These are phyloP conservation scores for Spilogale gracilis DNA, from an alignment of 2,113 vertebrate genomes.

Conservation along the genomic window DNA sequence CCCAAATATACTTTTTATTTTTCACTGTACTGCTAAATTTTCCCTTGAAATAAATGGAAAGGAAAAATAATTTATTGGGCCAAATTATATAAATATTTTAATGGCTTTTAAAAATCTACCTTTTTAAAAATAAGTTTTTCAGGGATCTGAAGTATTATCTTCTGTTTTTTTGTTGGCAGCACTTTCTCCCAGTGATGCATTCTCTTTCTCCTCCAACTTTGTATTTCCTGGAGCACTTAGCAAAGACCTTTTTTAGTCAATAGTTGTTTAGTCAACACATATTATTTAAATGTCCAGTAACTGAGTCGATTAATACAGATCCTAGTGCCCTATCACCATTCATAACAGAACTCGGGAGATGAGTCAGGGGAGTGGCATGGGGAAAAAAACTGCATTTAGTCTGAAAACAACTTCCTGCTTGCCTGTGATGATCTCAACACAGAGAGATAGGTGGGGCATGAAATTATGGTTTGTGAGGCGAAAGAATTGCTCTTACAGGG, in stretches of 20 bases:
- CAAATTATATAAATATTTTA: conserved; percentile 47
- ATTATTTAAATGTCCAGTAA: background rate
- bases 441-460: conserved; percentile 52
- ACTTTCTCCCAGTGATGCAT: background rate
- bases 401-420: conserved; percentile 66
- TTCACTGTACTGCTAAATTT: background rate
- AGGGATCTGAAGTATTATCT: background rate
- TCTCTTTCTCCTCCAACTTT: background rate
- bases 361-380: conserved; percentile 53
- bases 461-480: conserved; percentile 53
- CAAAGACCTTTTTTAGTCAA: background rate
- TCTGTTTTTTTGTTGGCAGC: background rate
- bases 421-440: conserved; percentile 30
- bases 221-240: background rate
- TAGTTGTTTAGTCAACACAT: background rate
- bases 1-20: background rate
- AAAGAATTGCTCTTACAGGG: conserved; percentile 47
- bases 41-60: conserved; percentile 23
- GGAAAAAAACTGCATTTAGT: conserved; percentile 16
- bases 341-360: background rate
- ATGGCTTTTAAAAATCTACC: background rate
- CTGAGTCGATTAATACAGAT: background rate
- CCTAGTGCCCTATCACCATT: background rate
- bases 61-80: background rate
- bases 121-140: conserved; percentile 17